These are phyloP conservation scores for Syngnathus typhle DNA, from an alignment of 2,113 vertebrate species.

Conservation along the genomic window DNA sequence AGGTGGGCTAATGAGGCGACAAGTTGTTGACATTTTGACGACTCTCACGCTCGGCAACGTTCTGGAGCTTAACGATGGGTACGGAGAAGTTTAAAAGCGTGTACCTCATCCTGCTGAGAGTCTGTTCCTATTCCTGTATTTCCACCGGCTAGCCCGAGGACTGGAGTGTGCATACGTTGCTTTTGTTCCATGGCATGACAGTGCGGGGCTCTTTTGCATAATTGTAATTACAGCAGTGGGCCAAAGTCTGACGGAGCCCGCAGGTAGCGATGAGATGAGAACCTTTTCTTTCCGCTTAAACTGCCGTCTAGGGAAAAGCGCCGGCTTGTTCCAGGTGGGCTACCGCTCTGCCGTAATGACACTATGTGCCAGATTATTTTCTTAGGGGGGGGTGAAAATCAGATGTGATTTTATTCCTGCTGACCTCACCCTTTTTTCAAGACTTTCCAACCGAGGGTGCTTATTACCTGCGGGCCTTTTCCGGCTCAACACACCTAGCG, in stretches of 20 bases:
- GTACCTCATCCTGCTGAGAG: too few relatives aligned
- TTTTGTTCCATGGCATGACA: conserved; percentile 44
- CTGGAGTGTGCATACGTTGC: conserved; percentile 31
- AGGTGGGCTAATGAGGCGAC: neutral
- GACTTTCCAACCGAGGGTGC: conserved; percentile 15
- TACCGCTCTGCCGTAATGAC: conserved; percentile 46
- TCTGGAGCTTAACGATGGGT: neutral
- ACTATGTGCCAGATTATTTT: conserved; percentile 36
- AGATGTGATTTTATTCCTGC: conserved; percentile 25
- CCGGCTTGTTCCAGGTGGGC: conserved; percentile 8
- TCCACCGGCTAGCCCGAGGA: conserved; percentile 1
- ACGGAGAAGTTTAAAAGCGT: neutral
- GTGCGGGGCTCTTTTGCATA: conserved; percentile 57
- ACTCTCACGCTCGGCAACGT: conserved; percentile 12
- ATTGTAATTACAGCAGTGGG: conserved; percentile 68
- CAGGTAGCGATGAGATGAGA: conserved; percentile 52
- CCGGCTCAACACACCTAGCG: neutral
- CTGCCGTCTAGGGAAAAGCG: conserved; percentile 39
- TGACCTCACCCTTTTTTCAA: conserved; percentile 36
- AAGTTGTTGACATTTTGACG: conserved; percentile 7
- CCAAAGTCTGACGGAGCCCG: conserved; percentile 48
- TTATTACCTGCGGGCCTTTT: conserved; percentile 17
- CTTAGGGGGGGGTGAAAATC: conserved; percentile 18
- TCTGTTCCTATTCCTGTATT: neutral
- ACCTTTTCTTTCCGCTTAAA: conserved; percentile 41